Percentiles rank a stretch among this genome's conserved stretches.
phyloP scores from a whole-genome alignment of 37 sponge, comb jelly and placozoan species.

The Halisarca cf. caerulea region DNA sequence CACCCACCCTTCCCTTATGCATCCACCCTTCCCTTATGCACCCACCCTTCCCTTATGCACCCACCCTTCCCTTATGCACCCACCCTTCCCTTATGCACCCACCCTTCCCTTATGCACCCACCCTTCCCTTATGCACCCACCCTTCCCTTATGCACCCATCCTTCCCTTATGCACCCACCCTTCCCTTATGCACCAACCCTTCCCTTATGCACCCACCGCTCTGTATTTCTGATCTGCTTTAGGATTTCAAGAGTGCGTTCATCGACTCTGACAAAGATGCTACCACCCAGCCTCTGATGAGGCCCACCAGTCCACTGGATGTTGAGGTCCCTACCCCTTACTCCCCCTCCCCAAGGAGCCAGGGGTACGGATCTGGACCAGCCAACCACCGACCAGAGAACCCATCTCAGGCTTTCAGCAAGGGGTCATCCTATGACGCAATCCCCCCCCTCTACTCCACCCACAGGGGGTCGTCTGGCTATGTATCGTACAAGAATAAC shows the following conservation, averaged over 20 bases:
- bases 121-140: too few species aligned
- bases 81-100: too few species aligned
- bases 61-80: too few species aligned
- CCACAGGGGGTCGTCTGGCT: neutral
- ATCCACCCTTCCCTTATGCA: too few species aligned
- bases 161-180: too few species aligned
- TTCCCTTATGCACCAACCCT: neutral
- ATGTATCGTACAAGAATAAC: neutral
- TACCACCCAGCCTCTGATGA: neutral
- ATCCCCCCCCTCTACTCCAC: conserved; percentile 11
- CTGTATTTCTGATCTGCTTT: neutral
- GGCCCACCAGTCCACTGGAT: neutral
- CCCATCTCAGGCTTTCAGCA: conserved; percentile 6
- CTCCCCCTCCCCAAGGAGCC: neutral
- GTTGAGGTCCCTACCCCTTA: neutral
- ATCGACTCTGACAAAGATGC: neutral
- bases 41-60: too few species aligned
- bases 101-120: too few species aligned
- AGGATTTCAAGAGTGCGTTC: conserved; percentile 21
- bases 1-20: too few species aligned
- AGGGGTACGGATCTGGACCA: conserved; percentile 23
- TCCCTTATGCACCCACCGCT: neutral
- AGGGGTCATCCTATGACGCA: neutral
- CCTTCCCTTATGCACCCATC: too few species aligned
- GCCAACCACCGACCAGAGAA: conserved; percentile 12